Base-by-base conservation (phyloP, 2,888 invertebrate species). In the Octonoba sinensis region DNA sequence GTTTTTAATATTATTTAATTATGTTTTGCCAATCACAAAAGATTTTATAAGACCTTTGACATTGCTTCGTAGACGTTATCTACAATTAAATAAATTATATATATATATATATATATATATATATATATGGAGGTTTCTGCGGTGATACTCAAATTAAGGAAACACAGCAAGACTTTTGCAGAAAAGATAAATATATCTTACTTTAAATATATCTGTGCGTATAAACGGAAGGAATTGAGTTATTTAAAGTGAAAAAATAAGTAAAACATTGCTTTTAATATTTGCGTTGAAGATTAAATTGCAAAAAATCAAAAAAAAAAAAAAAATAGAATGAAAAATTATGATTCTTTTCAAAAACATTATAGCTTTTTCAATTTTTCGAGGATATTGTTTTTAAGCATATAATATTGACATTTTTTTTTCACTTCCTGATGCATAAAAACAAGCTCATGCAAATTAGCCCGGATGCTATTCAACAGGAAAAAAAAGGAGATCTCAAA, bases 41-140 rank as follows among this genome's bases (percentile, higher is more conserved):
- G n/a, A n/a, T n/a, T n/a, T n/a, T n/a, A n/a, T n/a, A n/a, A n/a
- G n/a, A n/a, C n/a, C n/a, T n/a, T n/a, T n/a, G n/a, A n/a, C n/a
- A n/a, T n/a, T n/a, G n/a, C n/a, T n/a, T n/a, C n/a, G n/a, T n/a
- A n/a, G n/a, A n/a, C n/a, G n/a, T n/a, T n/a, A n/a, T 47, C 11
- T 47, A 47, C 15, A 47, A 12, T 12, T 47, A 47, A 12, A 47
- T 47, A 47, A 12, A 47, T 47, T 12, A 47, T 47, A 47, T 47
- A 47, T 47, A 47, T 47, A 47, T 47, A 47, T 47, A 47, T 47
- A 47, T 47, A 47, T 47, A 47, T 47, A 47, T 47, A 47, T 47
- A 47, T 47, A 47, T 47, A 47, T 47, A 47, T 47, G 8, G 36
- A 4, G 6, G 36, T 11, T 36, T 36, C 11, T 8, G 36, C 6